phyloP scores from a whole-genome alignment of 2,113 vertebrate species.

The Perca flavescens region DNA sequence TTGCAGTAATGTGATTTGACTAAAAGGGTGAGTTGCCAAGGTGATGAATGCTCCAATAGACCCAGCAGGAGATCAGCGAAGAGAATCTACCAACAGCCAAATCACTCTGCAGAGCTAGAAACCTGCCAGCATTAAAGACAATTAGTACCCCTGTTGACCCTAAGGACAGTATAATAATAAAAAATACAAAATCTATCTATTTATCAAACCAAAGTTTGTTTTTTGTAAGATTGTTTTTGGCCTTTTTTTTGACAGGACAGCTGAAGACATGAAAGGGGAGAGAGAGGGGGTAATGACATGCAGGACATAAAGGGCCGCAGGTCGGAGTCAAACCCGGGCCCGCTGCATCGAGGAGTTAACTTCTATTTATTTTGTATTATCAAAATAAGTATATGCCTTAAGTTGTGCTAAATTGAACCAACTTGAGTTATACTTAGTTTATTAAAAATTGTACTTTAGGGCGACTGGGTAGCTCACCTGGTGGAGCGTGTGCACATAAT shows the following conservation, averaged over 20 bases:
- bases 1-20: constrained; percentile 51
- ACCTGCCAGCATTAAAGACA: constrained; percentile 32
- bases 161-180: background rate
- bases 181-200: constrained; percentile 12
- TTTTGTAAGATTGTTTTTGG: too few relatives aligned
- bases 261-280: too few relatives aligned
- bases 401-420: background rate
- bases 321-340: too few relatives aligned
- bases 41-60: constrained; percentile 71
- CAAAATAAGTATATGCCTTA: background rate
- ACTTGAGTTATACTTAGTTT: too few relatives aligned
- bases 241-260: too few relatives aligned
- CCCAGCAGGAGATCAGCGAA: constrained; percentile 63
- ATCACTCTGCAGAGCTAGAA: constrained; percentile 47
- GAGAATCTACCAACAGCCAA: constrained; percentile 50
- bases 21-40: constrained; percentile 69
- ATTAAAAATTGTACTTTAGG: too few relatives aligned
- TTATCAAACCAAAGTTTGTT: background rate
- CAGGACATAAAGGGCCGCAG: too few relatives aligned
- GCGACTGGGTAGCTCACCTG: too few relatives aligned
- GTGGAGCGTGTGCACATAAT: too few relatives aligned
- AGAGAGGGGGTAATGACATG: too few relatives aligned
- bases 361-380: background rate
- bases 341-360: too few relatives aligned
- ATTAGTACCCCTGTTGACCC: constrained; percentile 33